phyloP scores from a whole-genome alignment of 2,797 vertebrate genomes.

The Tenualosa ilisha region DNA sequence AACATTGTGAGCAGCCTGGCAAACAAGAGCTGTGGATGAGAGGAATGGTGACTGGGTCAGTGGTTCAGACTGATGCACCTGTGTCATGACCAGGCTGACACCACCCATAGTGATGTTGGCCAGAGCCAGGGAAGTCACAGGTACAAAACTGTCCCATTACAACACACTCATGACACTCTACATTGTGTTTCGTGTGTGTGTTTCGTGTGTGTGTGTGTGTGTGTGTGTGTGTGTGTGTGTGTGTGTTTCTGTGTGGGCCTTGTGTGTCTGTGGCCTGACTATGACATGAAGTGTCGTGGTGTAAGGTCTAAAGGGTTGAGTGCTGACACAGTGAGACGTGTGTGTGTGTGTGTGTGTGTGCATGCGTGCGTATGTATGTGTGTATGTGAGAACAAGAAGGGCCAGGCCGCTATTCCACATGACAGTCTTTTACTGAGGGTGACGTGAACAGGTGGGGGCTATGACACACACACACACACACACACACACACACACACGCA shows the following conservation, averaged over 20 bases:
- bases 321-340: neutral
- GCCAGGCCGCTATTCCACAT: neutral
- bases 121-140: neutral
- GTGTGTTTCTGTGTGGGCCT: neutral
- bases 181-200: slow-evolving; percentile 22
- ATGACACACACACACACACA: neutral
- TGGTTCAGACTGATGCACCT: neutral
- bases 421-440: neutral
- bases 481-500: neutral
- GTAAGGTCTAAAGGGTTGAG: slow-evolving; percentile 15
- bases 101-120: neutral
- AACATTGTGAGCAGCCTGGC: slow-evolving; percentile 65
- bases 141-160: neutral
- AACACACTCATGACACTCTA: neutral
- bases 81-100: neutral
- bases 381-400: neutral
- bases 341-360: slow-evolving; percentile 18
- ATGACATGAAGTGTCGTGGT: neutral
- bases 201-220: slow-evolving; percentile 21
- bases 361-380: neutral
- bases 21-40: neutral
- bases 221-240: neutral
- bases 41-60: neutral
- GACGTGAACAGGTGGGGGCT: slow-evolving; percentile 50
- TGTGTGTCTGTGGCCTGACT: slow-evolving; percentile 13